A percentile compares a stretch with the other conserved stretches of the same genome.
Conservation (phyloP, 2,888 invertebrate species). For the Furcula furcula region DNA sequence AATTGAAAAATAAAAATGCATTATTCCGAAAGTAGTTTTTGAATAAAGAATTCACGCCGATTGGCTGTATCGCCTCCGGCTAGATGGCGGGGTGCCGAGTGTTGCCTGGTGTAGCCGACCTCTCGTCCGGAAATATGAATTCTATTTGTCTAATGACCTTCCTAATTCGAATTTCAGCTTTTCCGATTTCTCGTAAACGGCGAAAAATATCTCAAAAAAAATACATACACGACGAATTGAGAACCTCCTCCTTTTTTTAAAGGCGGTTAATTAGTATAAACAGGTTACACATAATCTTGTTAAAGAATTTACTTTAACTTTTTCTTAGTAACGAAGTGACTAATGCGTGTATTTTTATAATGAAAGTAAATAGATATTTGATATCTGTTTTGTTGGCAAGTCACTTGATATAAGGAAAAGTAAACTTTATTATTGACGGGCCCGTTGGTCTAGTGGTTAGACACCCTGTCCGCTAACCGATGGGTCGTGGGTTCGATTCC, state of each 20-base stretch:
- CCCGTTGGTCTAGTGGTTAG: too few relatives aligned
- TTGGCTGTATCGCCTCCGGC: conserved; percentile 72
- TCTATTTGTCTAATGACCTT: conserved; percentile 66
- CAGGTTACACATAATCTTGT: too few relatives aligned
- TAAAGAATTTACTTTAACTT: neutral
- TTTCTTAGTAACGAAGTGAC: conserved; percentile 1
- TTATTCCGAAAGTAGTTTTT: conserved; percentile 57
- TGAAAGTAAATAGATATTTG: too few relatives aligned
- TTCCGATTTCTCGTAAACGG: conserved; percentile 15
- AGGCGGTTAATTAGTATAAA: too few relatives aligned
- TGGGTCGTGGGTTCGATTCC: too few relatives aligned
- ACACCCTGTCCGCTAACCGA: too few relatives aligned
- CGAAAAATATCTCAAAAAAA: neutral
- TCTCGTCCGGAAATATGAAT: conserved; percentile 71
- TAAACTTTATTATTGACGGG: too few relatives aligned
- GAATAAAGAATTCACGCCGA: conserved; percentile 67
- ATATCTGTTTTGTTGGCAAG: too few relatives aligned
- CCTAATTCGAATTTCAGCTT: conserved; percentile 38
- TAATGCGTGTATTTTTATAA: too few relatives aligned
- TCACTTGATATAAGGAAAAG: too few relatives aligned
- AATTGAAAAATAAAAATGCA: conserved; percentile 50
- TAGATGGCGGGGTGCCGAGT: conserved; percentile 72
- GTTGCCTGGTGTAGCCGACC: conserved; percentile 65
- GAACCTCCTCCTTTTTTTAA: too few relatives aligned
- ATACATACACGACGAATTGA: too few relatives aligned